Conservation (phyloP, 2,888 invertebrate genomes). For the Cybosia mesomella region DNA sequence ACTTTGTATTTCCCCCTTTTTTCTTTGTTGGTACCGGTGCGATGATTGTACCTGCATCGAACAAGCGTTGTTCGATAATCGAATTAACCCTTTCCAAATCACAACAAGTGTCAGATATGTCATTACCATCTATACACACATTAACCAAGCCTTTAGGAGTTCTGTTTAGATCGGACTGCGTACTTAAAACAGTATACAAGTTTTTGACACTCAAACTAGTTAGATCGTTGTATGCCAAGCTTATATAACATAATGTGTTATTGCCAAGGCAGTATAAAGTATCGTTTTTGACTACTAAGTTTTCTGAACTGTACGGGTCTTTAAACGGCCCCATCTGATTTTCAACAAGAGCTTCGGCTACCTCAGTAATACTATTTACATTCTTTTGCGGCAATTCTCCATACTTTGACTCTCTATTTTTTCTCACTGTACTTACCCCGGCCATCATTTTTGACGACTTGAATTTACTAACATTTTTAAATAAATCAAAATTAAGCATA, state of each 20-base stretch:
- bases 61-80: constrained; percentile 53
- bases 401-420: not conserved
- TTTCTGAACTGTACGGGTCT: constrained; percentile 56
- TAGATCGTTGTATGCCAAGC: constrained; percentile 68
- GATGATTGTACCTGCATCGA: too few species aligned
- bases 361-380: not conserved
- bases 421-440: not conserved
- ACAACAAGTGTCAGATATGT: constrained; percentile 56
- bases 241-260: constrained; percentile 62
- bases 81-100: constrained; percentile 60
- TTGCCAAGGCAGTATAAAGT: constrained; percentile 62
- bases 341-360: not conserved
- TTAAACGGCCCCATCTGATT: constrained; percentile 53
- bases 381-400: not conserved
- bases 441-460: not conserved
- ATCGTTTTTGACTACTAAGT: constrained; percentile 50
- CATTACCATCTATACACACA: constrained; percentile 68
- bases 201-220: constrained; percentile 58
- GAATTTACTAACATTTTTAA: not conserved
- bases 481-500: not conserved
- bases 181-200: constrained; percentile 55
- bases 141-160: constrained; percentile 65
- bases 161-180: constrained; percentile 57
- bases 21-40: not conserved
- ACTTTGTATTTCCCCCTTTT: not conserved